Evolutionary conservation across 1,140 invertebrate species (phyloP).

Genomic region (Medauroidea extradentata): DNA sequence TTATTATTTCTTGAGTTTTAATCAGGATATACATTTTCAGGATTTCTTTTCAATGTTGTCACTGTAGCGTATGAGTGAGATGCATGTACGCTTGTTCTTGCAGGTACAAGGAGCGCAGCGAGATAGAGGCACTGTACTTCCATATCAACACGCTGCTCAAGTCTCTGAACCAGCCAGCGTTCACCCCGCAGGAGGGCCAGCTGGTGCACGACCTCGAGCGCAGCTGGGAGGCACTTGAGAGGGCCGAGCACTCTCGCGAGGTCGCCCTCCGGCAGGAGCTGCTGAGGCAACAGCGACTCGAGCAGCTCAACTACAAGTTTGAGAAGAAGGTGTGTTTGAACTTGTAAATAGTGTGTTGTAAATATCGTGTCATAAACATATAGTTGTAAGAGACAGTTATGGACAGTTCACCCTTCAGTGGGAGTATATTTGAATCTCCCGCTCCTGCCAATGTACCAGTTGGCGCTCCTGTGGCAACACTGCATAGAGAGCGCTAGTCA

Average conservation of each 20-base stretch:
- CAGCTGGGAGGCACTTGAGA: conserved; percentile 89
- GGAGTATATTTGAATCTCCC: too few relatives aligned
- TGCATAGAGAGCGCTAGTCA: too few relatives aligned
- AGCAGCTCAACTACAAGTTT: conserved; percentile 95
- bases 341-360: too few relatives aligned
- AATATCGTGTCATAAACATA: too few relatives aligned
- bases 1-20: conserved; percentile 4
- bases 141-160: conserved; percentile 95
- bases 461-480: too few relatives aligned
- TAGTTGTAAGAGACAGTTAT: too few relatives aligned
- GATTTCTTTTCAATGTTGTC: not conserved
- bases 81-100: too few relatives aligned
- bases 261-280: conserved; percentile 88
- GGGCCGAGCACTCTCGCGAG: conserved; percentile 91
- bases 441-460: too few relatives aligned
- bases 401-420: too few relatives aligned
- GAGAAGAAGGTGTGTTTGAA: conserved; percentile 80
- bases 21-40: not conserved
- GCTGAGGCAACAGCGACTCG: conserved; percentile 86
- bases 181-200: conserved; percentile 86
- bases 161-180: conserved; percentile 84
- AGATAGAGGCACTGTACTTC: conserved; percentile 95
- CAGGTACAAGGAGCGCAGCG: conserved; percentile 92
- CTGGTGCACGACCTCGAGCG: conserved; percentile 88
- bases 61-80: too few relatives aligned